Evolutionary conservation across 2,113 vertebrate genomes (phyloP).

Genomic region (Oncorhynchus masou): DNA sequence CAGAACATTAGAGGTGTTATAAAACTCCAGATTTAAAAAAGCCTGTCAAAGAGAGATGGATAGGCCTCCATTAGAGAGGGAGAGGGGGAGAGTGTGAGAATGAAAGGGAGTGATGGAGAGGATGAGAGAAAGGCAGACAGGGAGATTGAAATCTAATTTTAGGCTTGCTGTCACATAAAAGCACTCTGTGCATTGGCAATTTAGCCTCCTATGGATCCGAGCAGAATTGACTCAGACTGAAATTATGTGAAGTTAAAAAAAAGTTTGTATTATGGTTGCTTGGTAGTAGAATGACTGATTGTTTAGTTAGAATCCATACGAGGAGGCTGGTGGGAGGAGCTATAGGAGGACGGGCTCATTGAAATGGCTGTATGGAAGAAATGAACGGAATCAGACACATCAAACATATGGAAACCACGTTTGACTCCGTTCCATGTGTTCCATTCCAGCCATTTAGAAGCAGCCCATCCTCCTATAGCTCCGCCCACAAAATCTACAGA

Average conservation of each 20-base stretch:
- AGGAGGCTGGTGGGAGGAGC: too few relatives aligned
- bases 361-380: too few relatives aligned
- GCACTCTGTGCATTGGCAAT: neutral
- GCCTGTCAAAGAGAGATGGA: slow-evolving; percentile 16
- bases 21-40: slow-evolving; percentile 32
- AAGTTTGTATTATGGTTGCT: too few relatives aligned
- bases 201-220: slow-evolving; percentile 1
- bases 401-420: too few relatives aligned
- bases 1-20: slow-evolving; percentile 42
- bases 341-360: too few relatives aligned
- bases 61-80: slow-evolving; percentile 17
- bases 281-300: too few relatives aligned
- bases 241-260: neutral
- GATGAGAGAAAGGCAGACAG: slow-evolving; percentile 6
- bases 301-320: too few relatives aligned
- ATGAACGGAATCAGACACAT: too few relatives aligned
- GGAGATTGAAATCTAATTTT: slow-evolving; percentile 23
- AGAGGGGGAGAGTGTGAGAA: neutral
- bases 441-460: too few relatives aligned
- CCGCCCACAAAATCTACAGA: too few relatives aligned
- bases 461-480: too few relatives aligned
- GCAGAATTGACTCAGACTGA: neutral
- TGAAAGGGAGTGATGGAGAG: slow-evolving; percentile 7
- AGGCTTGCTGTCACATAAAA: slow-evolving; percentile 4
- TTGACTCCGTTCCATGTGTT: too few relatives aligned